Percentiles rank a stretch among this genome's conserved stretches.
Evolutionary conservation across 64 coral and sea anemone species (phyloP).

Genomic region (Stichodactyla helianthus): DNA sequence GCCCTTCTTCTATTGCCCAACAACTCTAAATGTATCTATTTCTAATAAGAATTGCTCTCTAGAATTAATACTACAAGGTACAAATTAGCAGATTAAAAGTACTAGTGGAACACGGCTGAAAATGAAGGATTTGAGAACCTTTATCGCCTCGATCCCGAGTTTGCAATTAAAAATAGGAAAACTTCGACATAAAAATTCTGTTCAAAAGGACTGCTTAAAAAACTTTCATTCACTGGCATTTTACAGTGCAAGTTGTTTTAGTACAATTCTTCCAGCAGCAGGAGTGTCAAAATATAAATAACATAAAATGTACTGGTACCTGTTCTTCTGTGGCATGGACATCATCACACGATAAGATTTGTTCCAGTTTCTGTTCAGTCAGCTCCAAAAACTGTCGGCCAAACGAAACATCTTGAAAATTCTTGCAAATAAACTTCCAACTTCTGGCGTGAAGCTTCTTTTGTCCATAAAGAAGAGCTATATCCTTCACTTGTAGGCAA

Average conservation of each 20-base stretch:
- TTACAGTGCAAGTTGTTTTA: too few species aligned
- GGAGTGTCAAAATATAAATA: background rate
- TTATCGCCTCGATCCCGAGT: too few species aligned
- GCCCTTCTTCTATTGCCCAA: too few species aligned
- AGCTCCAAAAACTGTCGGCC: conserved; percentile 61
- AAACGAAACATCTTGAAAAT: conserved; percentile 48
- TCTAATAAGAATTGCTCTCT: too few species aligned
- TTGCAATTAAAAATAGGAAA: background rate
- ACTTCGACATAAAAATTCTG: too few species aligned
- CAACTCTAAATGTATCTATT: too few species aligned
- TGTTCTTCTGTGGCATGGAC: conserved; percentile 47
- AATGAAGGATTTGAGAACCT: too few species aligned
- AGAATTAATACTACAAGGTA: too few species aligned
- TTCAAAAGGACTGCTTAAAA: too few species aligned
- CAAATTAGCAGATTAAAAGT: too few species aligned
- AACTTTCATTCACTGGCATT: too few species aligned
- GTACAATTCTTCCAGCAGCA: background rate
- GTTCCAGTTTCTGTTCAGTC: conserved; percentile 32
- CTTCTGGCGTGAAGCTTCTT: conserved; percentile 56
- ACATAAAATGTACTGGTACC: conserved; percentile 29
- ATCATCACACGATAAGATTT: conserved; percentile 35
- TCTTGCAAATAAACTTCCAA: conserved; percentile 54
- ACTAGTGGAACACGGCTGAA: too few species aligned
- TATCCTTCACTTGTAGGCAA: conserved; percentile 40
- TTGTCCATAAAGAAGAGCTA: conserved; percentile 54